Percentiles rank a stretch among this genome's conserved stretches.
Evolutionary conservation across 2,888 invertebrate species (phyloP).

Genomic region (Leptinotarsa rubiginosa): DNA sequence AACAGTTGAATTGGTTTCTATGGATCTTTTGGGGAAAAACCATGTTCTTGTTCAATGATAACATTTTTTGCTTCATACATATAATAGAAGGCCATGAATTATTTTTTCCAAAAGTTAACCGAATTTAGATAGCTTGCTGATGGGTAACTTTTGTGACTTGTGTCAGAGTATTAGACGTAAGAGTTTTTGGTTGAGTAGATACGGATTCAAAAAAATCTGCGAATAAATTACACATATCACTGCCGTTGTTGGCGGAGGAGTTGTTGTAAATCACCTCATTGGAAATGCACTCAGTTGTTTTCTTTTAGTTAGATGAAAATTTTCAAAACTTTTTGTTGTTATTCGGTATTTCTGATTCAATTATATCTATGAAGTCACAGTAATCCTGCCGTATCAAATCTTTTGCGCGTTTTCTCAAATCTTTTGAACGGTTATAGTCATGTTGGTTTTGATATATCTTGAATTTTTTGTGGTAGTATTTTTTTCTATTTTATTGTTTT

Average conservation of each 20-base stretch:
- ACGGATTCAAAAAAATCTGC: constrained; percentile 17
- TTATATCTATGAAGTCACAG: background rate
- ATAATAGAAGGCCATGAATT: constrained; percentile 17
- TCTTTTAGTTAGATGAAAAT: constrained; percentile 18
- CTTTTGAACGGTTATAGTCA: too few relatives aligned
- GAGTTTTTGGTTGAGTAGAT: constrained; percentile 16
- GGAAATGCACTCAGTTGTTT: constrained; percentile 14
- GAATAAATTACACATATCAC: background rate
- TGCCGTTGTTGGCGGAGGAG: constrained; percentile 17
- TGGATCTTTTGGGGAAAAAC: background rate
- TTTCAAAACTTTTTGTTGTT: constrained; percentile 6
- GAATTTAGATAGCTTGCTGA: background rate
- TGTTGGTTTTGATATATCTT: too few relatives aligned
- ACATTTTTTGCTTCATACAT: constrained; percentile 13
- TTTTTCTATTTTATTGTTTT: constrained; percentile 3
- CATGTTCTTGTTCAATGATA: constrained; percentile 15
- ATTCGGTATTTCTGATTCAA: constrained; percentile 8
- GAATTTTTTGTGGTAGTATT: too few relatives aligned
- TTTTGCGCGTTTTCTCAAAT: too few relatives aligned
- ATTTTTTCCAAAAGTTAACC: constrained; percentile 3
- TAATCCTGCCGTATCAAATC: constrained; percentile 5
- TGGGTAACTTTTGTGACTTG: background rate
- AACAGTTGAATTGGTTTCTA: background rate
- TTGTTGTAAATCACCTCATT: background rate
- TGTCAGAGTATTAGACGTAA: background rate